A percentile compares a stretch with the other conserved stretches of the same genome.
phyloP scores from a whole-genome alignment of 23 tunicate species.

The Clavelina lepadiformis region DNA sequence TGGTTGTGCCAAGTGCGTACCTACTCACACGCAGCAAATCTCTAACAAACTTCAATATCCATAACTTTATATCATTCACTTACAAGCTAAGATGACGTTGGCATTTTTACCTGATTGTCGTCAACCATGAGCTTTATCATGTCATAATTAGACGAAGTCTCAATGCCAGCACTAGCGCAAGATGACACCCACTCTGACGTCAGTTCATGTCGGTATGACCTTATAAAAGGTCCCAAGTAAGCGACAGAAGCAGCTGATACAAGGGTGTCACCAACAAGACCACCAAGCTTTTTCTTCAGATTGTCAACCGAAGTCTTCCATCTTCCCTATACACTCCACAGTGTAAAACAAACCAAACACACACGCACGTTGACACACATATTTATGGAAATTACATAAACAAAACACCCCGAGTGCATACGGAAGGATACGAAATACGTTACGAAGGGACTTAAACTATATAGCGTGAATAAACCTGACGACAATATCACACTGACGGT shows the following conservation, averaged over 20 bases:
- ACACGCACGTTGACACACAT: too few relatives aligned
- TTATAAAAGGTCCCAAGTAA: conserved; percentile 85
- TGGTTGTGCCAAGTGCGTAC: conserved; percentile 81
- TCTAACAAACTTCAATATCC: too few relatives aligned
- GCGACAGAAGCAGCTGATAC: conserved; percentile 80
- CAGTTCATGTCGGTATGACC: conserved; percentile 66
- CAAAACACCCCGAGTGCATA: background rate
- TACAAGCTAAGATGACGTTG: too few relatives aligned
- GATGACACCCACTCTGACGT: conserved; percentile 50
- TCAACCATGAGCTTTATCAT: conserved; percentile 57
- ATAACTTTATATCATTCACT: too few relatives aligned
- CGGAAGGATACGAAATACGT: background rate
- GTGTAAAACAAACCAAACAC: too few relatives aligned
- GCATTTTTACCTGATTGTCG: conserved; percentile 48
- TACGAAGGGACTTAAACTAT: background rate
- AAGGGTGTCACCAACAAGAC: conserved; percentile 82
- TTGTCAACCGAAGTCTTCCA: conserved; percentile 69
- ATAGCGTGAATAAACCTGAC: background rate
- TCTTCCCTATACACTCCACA: conserved; percentile 62
- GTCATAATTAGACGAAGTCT: conserved; percentile 54
- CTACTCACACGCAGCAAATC: too few relatives aligned
- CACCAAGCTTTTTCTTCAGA: conserved; percentile 44
- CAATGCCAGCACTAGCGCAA: conserved; percentile 40
- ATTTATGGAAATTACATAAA: background rate
- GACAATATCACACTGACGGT: too few relatives aligned